Conservation (phyloP, 2,113 vertebrate species). For the Sinocyclocheilus anshuiensis region DNA sequence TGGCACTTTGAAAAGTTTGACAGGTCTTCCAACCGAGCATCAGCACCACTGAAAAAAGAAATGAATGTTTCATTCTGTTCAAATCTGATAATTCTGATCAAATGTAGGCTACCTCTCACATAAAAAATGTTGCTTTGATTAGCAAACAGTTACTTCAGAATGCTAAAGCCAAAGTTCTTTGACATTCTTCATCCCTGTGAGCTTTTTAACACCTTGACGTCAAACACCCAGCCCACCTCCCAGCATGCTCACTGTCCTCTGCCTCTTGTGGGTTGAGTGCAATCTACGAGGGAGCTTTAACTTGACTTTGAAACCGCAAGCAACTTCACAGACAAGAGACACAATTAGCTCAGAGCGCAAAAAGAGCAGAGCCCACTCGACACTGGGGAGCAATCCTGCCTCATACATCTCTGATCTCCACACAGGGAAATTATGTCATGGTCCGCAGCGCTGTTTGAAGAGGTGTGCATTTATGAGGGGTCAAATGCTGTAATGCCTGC, state of each 20-base stretch:
- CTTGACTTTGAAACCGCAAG: constrained; percentile 39
- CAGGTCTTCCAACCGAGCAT: neutral
- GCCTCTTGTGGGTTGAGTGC: neutral
- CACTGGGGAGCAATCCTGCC: constrained; percentile 34
- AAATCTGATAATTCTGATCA: neutral
- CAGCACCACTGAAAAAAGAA: neutral
- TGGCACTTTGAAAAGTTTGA: neutral
- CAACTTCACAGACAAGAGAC: constrained; percentile 54
- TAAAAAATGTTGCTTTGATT: neutral
- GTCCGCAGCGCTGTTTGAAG: constrained; percentile 47
- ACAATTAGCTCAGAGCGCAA: constrained; percentile 61
- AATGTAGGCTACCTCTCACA: neutral
- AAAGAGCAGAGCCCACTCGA: neutral
- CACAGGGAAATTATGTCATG: constrained; percentile 63
- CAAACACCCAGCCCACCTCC: constrained; percentile 4
- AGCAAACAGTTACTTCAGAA: neutral
- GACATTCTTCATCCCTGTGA: constrained; percentile 2
- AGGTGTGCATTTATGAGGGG: constrained; percentile 57
- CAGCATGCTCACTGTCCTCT: neutral
- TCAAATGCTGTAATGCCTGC: constrained; percentile 44
- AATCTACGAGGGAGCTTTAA: constrained; percentile 24
- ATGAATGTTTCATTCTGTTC: neutral
- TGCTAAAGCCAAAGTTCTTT: neutral
- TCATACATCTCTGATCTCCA: constrained; percentile 43
- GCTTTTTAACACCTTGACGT: constrained; percentile 26